A percentile compares a stretch with the other conserved stretches of the same genome.
phyloP scores from a whole-genome alignment of 2,888 invertebrate genomes.

The Abrostola tripartita region DNA sequence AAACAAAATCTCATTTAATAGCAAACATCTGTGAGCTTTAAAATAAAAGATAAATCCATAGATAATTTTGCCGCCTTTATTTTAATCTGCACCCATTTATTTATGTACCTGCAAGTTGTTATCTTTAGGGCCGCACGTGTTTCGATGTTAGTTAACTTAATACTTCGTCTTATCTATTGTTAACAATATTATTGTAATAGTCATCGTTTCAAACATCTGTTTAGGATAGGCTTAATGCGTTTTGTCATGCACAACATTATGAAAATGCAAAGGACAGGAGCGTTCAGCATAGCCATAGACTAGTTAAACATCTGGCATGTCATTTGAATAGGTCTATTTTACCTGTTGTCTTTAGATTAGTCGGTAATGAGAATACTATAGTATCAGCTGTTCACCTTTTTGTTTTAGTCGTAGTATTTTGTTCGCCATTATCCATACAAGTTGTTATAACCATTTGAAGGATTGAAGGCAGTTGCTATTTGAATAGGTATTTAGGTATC shows the following conservation, averaged over 20 bases:
- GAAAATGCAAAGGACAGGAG: constrained; percentile 17
- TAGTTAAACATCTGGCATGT: constrained; percentile 37
- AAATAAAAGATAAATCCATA: background rate
- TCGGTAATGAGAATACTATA: background rate
- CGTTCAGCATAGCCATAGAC: constrained; percentile 9
- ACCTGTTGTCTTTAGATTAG: constrained; percentile 15
- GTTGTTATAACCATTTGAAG: too few species aligned
- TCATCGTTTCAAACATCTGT: constrained; percentile 27
- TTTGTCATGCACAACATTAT: constrained; percentile 21
- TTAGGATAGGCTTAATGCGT: constrained; percentile 18
- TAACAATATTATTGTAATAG: constrained; percentile 6
- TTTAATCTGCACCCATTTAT: constrained; percentile 20
- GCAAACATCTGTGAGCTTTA: constrained; percentile 15
- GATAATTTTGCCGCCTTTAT: constrained; percentile 11
- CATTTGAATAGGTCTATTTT: constrained; percentile 14
- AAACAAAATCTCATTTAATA: constrained; percentile 1
- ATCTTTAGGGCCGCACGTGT: constrained; percentile 26
- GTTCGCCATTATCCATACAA: background rate
- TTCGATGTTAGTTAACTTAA: constrained; percentile 5
- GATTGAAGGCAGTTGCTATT: too few species aligned
- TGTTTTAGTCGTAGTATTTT: background rate
- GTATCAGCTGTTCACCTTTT: background rate
- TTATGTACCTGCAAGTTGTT: constrained; percentile 14
- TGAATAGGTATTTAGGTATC: too few species aligned
- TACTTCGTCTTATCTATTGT: constrained; percentile 13